Conservation (phyloP, 1,140 invertebrate species). For the Aphidius ervi region DNA sequence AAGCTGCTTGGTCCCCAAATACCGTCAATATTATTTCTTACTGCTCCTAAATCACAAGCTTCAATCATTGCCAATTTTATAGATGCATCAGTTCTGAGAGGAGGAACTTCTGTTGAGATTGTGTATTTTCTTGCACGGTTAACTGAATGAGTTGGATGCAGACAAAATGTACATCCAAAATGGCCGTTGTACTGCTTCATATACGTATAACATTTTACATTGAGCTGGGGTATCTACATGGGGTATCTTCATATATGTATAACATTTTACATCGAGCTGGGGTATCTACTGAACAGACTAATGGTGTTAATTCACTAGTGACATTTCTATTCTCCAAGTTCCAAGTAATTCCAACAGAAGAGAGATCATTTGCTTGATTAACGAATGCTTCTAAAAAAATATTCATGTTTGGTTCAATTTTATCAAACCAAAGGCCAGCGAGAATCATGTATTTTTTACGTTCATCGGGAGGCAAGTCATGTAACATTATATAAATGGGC, state of each 20-base stretch:
- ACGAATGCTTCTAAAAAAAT: constrained; percentile 20
- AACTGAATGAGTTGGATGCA: constrained; percentile 17
- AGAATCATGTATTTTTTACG: constrained; percentile 20
- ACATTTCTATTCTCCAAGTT: constrained; percentile 1
- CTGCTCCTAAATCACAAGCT: too few species aligned
- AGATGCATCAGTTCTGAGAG: too few species aligned
- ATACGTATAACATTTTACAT: constrained; percentile 18
- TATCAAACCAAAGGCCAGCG: constrained; percentile 18
- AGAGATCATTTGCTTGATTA: constrained; percentile 14
- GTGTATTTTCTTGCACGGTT: too few species aligned
- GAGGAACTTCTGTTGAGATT: too few species aligned
- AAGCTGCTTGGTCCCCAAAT: constrained; percentile 23
- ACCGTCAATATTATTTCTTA: too few species aligned
- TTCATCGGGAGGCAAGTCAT: constrained; percentile 21
- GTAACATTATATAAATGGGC: constrained; percentile 22
- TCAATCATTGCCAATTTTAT: too few species aligned
- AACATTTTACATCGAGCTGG: constrained; percentile 15
- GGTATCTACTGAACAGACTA: constrained; percentile 22
- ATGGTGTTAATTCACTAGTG: constrained; percentile 14
- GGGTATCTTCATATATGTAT: too few species aligned
- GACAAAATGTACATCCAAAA: constrained; percentile 25
- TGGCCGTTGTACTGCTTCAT: constrained; percentile 23
- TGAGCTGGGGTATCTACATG: constrained; percentile 20
- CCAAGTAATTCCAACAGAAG: constrained; percentile 10
- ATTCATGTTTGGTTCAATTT: constrained; percentile 21